Evolutionary conservation across 2,888 invertebrate species (phyloP).

Genomic region (Spilosoma lubricipeda): DNA sequence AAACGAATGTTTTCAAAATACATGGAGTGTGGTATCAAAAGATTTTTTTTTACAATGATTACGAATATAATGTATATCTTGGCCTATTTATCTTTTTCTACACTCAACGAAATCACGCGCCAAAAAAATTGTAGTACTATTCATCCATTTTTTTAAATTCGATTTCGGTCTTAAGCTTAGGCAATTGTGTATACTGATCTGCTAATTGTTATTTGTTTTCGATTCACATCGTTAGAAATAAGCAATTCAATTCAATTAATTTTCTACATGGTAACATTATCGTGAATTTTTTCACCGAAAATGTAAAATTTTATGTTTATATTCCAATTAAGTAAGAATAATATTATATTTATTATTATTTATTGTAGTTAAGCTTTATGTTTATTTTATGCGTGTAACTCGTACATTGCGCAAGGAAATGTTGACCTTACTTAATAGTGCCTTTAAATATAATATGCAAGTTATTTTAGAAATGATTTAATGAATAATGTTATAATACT

Average conservation of each 20-base stretch:
- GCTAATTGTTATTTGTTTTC: not conserved
- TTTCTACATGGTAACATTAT: not conserved
- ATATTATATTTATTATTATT: constrained; percentile 5
- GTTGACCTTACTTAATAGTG: not conserved
- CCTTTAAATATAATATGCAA: not conserved
- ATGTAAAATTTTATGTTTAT: not conserved
- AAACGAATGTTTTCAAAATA: too few species aligned
- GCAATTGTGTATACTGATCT: not conserved
- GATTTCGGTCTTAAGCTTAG: not conserved
- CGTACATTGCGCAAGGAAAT: not conserved
- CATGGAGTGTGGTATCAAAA: too few species aligned
- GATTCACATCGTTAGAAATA: not conserved
- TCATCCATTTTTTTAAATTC: not conserved
- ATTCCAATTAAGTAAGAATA: not conserved
- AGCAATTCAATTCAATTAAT: not conserved
- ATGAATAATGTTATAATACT: not conserved
- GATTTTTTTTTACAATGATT: too few species aligned
- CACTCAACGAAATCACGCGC: too few species aligned
- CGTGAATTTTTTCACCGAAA: not conserved
- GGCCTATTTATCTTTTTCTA: too few species aligned
- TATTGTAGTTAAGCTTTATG: constrained; percentile 7
- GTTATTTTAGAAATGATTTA: not conserved
- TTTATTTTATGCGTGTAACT: constrained; percentile 1
- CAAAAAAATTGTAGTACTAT: too few species aligned
- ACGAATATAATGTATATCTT: too few species aligned